Conservation (phyloP, 2,797 vertebrate genomes). For the Champsocephalus esox region DNA sequence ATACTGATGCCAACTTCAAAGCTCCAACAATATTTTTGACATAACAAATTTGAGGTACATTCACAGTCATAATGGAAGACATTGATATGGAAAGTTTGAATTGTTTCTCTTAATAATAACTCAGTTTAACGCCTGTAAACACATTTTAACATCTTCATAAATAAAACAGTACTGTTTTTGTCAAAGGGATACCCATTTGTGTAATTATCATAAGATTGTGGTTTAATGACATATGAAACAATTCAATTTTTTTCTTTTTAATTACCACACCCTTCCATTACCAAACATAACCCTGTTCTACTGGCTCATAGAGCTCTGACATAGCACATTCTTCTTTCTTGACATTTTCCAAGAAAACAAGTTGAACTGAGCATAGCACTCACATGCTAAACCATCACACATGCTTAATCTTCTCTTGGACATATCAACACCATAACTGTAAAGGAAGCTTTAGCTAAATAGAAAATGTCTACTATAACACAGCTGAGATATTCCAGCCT, state of each 20-base stretch:
- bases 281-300: neutral
- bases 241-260: neutral
- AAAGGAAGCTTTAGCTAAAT: conserved; percentile 5
- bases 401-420: conserved; percentile 25
- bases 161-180: conserved; percentile 1
- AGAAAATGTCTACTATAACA: conserved; percentile 9
- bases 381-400: conserved; percentile 33
- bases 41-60: conserved; percentile 53
- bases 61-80: conserved; percentile 58
- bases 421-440: conserved; percentile 2
- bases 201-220: conserved; percentile 14
- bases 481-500: neutral
- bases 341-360: conserved; percentile 24
- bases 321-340: conserved; percentile 13
- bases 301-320: conserved; percentile 31
- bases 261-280: conserved; percentile 10
- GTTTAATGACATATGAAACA: conserved; percentile 11
- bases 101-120: conserved; percentile 9
- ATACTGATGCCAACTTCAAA: conserved; percentile 12
- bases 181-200: conserved; percentile 22
- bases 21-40: neutral
- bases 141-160: conserved; percentile 13
- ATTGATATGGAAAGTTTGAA: neutral
- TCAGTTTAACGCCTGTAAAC: conserved; percentile 30
- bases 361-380: conserved; percentile 16